These are phyloP conservation scores for Danio jaintianensis DNA, from an alignment of 2,797 vertebrate species.

Conservation along the genomic window DNA sequence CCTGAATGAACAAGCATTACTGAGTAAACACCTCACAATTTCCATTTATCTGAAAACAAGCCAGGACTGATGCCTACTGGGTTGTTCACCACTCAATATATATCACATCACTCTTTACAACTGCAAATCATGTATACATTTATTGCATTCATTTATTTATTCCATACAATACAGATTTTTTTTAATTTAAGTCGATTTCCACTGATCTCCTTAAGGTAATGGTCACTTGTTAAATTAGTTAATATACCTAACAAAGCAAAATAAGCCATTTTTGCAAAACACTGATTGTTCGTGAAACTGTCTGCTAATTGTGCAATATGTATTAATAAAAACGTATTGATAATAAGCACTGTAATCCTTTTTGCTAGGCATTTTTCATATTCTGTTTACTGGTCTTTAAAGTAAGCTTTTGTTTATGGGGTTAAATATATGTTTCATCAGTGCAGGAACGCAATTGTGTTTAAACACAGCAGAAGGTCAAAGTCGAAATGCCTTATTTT, in stretches of 20 bases:
- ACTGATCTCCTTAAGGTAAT: not conserved
- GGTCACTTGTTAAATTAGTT: not conserved
- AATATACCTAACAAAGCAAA: not conserved
- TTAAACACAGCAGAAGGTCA: not conserved
- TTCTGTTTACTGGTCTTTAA: not conserved
- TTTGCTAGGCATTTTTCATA: too few relatives aligned
- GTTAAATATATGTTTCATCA: not conserved
- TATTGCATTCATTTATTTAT: slow-evolving; percentile 32
- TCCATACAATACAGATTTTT: not conserved
- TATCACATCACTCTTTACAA: not conserved
- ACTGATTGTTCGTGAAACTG: not conserved
- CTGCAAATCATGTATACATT: not conserved
- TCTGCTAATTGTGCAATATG: not conserved
- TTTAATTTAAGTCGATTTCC: not conserved
- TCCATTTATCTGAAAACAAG: slow-evolving; percentile 16
- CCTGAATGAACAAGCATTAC: slow-evolving; percentile 4
- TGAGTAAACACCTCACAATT: not conserved
- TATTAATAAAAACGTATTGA: not conserved
- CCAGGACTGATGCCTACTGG: not conserved
- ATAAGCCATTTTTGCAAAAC: not conserved
- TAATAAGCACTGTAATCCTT: not conserved
- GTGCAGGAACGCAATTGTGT: not conserved
- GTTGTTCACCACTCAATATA: not conserved
- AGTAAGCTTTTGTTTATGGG: not conserved
- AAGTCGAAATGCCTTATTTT: too few relatives aligned